Evolutionary conservation across 1,140 invertebrate genomes (phyloP).

Genomic region (Drosophila sp.): DNA sequence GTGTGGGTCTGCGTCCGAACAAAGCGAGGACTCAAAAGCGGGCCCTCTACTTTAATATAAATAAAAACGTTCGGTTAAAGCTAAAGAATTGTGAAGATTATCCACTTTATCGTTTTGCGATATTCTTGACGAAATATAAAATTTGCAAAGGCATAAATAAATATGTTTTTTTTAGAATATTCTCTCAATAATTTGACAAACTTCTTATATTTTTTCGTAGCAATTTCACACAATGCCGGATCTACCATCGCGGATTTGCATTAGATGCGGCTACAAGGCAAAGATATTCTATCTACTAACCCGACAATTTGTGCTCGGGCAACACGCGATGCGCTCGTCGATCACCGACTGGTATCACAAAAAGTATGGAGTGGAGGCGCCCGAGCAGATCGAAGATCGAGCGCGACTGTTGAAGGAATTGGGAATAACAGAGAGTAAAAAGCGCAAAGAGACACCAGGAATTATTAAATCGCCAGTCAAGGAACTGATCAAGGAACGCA

Average conservation of each 20-base stretch:
- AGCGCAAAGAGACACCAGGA: background rate
- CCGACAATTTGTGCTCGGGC: constrained; percentile 34
- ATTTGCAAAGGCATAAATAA: too few relatives aligned
- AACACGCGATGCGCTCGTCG: constrained; percentile 15
- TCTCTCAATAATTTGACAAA: too few relatives aligned
- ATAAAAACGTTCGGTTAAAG: too few relatives aligned
- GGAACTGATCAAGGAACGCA: background rate
- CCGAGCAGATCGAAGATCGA: constrained; percentile 31
- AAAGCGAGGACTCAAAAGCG: too few relatives aligned
- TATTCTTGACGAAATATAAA: too few relatives aligned
- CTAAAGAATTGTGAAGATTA: too few relatives aligned
- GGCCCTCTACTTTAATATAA: too few relatives aligned
- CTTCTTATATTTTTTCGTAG: background rate
- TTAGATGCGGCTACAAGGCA: constrained; percentile 21
- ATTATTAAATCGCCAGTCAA: background rate
- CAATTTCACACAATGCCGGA: constrained; percentile 48
- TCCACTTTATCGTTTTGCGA: too few relatives aligned
- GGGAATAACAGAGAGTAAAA: background rate
- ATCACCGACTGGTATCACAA: constrained; percentile 18
- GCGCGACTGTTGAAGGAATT: constrained; percentile 10
- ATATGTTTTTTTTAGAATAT: background rate
- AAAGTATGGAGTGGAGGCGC: constrained; percentile 24
- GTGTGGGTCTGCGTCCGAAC: too few relatives aligned
- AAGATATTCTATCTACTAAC: constrained; percentile 38
- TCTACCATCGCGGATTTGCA: constrained; percentile 32